phyloP scores from a whole-genome alignment of 2,113 vertebrate genomes.

The Nesoenas mayeri region DNA sequence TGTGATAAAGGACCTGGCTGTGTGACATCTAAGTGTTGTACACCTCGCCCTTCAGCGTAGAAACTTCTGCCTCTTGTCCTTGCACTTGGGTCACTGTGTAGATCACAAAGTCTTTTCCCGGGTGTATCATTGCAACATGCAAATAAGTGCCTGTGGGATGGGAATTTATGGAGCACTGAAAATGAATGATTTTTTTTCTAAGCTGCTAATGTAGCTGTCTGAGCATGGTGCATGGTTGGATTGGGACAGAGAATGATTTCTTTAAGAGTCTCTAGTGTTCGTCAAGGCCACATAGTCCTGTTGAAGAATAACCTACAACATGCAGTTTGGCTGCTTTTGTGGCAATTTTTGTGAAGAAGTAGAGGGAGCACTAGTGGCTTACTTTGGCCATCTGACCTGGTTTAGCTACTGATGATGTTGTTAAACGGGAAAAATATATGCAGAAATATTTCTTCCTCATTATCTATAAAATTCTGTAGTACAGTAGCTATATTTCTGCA shows the following conservation, averaged over 20 bases:
- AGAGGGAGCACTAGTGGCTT: not conserved
- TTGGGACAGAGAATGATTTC: not conserved
- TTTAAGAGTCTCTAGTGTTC: not conserved
- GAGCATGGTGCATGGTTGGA: not conserved
- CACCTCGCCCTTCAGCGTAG: not conserved
- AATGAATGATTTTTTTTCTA: not conserved
- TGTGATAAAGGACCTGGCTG: not conserved
- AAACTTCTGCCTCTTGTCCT: not conserved
- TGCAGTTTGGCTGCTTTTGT: not conserved
- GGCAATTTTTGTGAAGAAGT: not conserved
- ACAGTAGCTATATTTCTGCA: not conserved
- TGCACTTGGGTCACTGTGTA: not conserved
- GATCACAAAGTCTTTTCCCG: not conserved
- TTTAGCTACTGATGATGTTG: not conserved
- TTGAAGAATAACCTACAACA: not conserved
- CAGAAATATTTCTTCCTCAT: not conserved
- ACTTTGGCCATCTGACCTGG: not conserved
- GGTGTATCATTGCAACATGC: not conserved
- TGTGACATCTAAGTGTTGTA: accelerated
- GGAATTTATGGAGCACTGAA: not conserved
- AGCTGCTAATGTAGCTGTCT: not conserved
- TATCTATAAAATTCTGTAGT: not conserved
- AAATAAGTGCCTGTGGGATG: not conserved
- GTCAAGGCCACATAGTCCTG: not conserved
- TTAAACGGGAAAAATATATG: not conserved